phyloP scores from a whole-genome alignment of 1,140 invertebrate genomes.

The Venustaconcha ellipsiformis region DNA sequence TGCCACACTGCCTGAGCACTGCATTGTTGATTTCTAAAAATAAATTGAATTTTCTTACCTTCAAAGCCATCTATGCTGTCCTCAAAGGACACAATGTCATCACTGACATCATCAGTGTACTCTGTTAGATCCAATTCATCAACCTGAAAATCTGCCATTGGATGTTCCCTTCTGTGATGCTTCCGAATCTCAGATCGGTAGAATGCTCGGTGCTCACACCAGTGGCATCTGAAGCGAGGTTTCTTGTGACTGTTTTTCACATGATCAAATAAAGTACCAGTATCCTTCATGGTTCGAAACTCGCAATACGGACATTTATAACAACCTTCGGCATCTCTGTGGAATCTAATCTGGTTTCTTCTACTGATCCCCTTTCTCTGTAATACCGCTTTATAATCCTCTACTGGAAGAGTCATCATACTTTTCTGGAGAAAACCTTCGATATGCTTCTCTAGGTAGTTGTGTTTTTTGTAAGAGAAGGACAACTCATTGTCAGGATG shows the following conservation, averaged over 20 bases:
- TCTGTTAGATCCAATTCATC: conserved; percentile 27
- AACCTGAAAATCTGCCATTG: conserved; percentile 10
- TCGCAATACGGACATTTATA: conserved; percentile 24
- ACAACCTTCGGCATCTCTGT: conserved; percentile 15
- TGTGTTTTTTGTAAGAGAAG: conserved; percentile 30
- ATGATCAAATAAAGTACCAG: conserved; percentile 25
- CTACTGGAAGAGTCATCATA: conserved; percentile 25
- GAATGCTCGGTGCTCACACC: conserved; percentile 27
- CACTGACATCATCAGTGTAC: conserved; percentile 11
- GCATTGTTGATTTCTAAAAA: not conserved
- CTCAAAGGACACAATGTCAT: conserved; percentile 1
- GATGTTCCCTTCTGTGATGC: conserved; percentile 31
- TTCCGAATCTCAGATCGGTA: conserved; percentile 31
- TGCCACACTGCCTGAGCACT: not conserved
- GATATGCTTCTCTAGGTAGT: conserved; percentile 33
- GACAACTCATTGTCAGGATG: conserved; percentile 19
- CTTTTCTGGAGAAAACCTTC: conserved; percentile 24
- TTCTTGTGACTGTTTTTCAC: conserved; percentile 33
- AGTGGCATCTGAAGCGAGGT: conserved; percentile 34
- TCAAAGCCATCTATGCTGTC: not conserved
- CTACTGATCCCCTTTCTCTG: conserved; percentile 34
- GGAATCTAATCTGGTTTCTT: conserved; percentile 16
- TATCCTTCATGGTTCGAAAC: conserved; percentile 18
- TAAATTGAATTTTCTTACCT: not conserved
- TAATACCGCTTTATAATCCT: conserved; percentile 26